Base-by-base conservation (phyloP, 2,113 vertebrate species). In the Camelus dromedarius region DNA sequence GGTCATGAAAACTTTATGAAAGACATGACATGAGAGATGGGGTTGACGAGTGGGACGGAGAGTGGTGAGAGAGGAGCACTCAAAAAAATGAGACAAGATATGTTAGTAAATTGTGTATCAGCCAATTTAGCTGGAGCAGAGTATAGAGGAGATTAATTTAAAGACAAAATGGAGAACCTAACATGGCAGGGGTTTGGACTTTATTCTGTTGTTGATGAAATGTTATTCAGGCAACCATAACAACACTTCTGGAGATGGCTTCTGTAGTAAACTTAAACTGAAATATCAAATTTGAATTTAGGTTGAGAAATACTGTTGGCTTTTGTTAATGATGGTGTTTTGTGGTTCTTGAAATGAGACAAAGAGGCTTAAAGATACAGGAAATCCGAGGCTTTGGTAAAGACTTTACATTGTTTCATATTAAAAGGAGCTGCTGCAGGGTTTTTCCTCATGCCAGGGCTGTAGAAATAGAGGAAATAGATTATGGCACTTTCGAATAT, bases 321-420 rank as follows among this genome's bases (percentile, higher is more conserved):
- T 93, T 96, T 96, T 97, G 93, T 95, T 97, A 97, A 96, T 93
- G 73, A 77, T 64, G 62, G 72, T 66, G 56, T 58, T 96, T 86
- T 96, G 96, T 58, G 95, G 92, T 95, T 97, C 79, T 80, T 82
- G 92, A 96, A 92, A 93, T 93, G 73, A 97, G 84, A 88, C 6
- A 28, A 75, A 46, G 58, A 95, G 24, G 30, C 91, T 95, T 90
- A 88, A 84, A 96, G 70, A 46, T 89, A 96, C 97, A 97, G 97
- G 96, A 98, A 98, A 88, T 52, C 35, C 10, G 92, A 92, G 92
- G 96, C 72, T 97, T 97, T 72, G 75, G n/a, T 96, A 92, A 96
- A 88, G 66, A 48, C 30, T 92, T 85, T 84, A 32, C 76, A 56
- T 85, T 94, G 75, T 84, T 95, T 92, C 64, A 73, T 87, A 69